Evolutionary conservation across 2,113 vertebrate genomes (phyloP).

Genomic region (Platichthys stellatus): DNA sequence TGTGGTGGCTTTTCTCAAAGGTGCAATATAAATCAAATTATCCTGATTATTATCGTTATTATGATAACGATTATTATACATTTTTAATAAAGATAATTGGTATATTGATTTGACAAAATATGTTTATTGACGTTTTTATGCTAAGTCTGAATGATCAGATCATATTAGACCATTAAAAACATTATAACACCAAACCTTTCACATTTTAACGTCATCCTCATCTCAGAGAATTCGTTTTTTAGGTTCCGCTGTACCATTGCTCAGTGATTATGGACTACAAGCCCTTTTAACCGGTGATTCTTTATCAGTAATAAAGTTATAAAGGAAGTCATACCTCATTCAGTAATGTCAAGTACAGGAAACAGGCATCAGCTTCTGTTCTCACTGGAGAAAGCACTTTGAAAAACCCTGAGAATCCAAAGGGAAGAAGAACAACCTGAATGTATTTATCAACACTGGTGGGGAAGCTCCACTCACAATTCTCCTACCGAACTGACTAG

Average conservation of each 20-base stretch:
- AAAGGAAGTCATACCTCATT: constrained; percentile 22
- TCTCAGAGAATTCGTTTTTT: constrained; percentile 7
- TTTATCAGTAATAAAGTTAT: constrained; percentile 5
- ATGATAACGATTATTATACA: too few species aligned
- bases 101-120: too few species aligned
- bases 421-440: too few species aligned
- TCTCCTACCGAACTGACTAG: constrained; percentile 28
- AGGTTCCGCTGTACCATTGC: constrained; percentile 26
- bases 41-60: too few species aligned
- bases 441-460: too few species aligned
- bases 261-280: constrained; percentile 2
- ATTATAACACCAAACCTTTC: neutral
- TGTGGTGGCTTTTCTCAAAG: too few species aligned
- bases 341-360: constrained; percentile 36
- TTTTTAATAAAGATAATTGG: too few species aligned
- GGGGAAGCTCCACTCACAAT: constrained; percentile 15
- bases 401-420: neutral
- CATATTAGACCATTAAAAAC: neutral
- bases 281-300: constrained; percentile 4
- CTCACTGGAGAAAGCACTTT: neutral
- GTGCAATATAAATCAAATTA: too few species aligned
- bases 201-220: neutral
- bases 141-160: neutral
- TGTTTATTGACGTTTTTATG: too few species aligned
- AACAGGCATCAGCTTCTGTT: constrained; percentile 12